Evolutionary conservation across 1,140 invertebrate genomes (phyloP).

Genomic region (Meloidogyne exigua): DNA sequence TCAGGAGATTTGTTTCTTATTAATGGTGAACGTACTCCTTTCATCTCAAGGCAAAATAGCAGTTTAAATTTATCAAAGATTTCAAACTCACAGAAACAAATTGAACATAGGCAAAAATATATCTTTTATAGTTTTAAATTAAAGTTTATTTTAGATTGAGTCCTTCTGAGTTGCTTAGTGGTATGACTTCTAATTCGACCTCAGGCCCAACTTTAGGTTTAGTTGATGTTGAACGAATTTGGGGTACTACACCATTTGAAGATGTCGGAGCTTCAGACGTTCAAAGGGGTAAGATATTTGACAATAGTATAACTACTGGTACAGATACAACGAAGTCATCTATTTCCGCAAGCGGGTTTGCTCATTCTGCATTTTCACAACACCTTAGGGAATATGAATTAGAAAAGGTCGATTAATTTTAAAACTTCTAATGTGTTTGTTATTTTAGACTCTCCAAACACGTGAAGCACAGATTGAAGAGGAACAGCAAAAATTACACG

Average conservation of each 20-base stretch:
- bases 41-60: constrained; percentile 7
- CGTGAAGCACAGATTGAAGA: constrained; percentile 38
- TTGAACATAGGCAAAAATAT: not conserved
- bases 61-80: not conserved
- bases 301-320: not conserved
- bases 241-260: constrained; percentile 21
- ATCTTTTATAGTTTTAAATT: not conserved
- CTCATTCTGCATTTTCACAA: constrained; percentile 10
- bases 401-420: not conserved
- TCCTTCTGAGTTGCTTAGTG: constrained; percentile 11
- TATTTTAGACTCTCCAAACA: constrained; percentile 21
- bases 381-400: constrained; percentile 6
- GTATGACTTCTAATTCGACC: not conserved
- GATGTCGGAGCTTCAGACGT: not conserved
- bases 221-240: constrained; percentile 14
- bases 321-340: not conserved
- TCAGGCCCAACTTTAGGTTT: constrained; percentile 1
- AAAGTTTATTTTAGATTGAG: constrained; percentile 9
- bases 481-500: constrained; percentile 41
- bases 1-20: constrained; percentile 43
- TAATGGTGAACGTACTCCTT: constrained; percentile 41
- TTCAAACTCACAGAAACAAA: not conserved
- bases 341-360: not conserved
- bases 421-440: not conserved
- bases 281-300: not conserved